These are phyloP conservation scores for Congeria kusceri DNA, from an alignment of 2,888 invertebrate genomes.

Conservation along the genomic window DNA sequence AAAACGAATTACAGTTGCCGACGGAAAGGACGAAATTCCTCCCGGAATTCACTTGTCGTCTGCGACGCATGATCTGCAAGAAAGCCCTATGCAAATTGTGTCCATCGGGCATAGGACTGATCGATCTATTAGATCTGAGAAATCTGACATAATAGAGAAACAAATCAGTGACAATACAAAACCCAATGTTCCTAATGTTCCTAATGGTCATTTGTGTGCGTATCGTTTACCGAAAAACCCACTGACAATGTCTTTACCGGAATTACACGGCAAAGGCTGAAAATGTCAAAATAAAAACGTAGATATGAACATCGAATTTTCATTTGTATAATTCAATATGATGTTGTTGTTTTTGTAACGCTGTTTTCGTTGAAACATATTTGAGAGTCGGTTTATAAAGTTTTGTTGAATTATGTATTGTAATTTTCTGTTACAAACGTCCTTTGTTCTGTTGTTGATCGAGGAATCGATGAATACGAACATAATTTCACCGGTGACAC, in stretches of 20 bases:
- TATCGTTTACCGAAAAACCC: slow-evolving; percentile 43
- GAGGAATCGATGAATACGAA: no score
- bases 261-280: slow-evolving; percentile 39
- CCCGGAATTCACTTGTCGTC: slow-evolving; percentile 12
- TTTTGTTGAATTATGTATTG: no score
- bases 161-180: neutral
- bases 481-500: no score
- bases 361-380: no score
- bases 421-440: no score
- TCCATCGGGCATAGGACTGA: slow-evolving; percentile 30
- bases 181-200: neutral
- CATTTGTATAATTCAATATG: no score
- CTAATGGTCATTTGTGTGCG: slow-evolving; percentile 2
- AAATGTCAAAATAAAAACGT: no score
- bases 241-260: slow-evolving; percentile 42
- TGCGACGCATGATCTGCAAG: slow-evolving; percentile 31
- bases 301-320: no score
- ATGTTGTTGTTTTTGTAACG: no score
- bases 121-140: no score
- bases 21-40: slow-evolving; percentile 14
- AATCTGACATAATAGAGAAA: neutral
- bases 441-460: no score
- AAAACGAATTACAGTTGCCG: slow-evolving; percentile 22
- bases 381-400: no score
- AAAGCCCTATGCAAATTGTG: slow-evolving; percentile 56